These are phyloP conservation scores for Alexandromys fortis DNA, from an alignment of 2,113 vertebrate species.

Conservation along the genomic window DNA sequence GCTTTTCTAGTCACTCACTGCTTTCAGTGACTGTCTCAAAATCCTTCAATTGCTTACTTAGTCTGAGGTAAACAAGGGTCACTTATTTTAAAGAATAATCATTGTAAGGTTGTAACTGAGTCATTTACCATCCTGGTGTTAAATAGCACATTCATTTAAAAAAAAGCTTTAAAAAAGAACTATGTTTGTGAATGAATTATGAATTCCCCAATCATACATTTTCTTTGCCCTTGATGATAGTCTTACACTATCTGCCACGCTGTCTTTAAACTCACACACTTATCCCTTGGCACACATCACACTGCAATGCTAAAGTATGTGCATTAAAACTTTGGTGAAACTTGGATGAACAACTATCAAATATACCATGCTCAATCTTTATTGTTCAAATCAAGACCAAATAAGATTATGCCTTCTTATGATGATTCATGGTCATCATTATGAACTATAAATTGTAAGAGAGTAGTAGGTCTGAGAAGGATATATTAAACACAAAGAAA, in stretches of 20 bases:
- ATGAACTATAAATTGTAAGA: slow-evolving; percentile 37
- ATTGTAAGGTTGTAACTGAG: not conserved
- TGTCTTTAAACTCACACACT: not conserved
- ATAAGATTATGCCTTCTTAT: slow-evolving; percentile 53
- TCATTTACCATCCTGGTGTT: not conserved
- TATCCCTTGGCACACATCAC: not conserved
- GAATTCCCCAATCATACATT: not conserved
- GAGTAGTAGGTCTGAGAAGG: not conserved
- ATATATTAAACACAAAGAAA: slow-evolving; percentile 25
- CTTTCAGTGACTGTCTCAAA: not conserved
- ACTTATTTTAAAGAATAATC: not conserved
- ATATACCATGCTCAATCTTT: slow-evolving; percentile 43
- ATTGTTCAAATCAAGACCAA: slow-evolving; percentile 62
- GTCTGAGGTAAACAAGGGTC: not conserved
- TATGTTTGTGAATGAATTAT: not conserved
- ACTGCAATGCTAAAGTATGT: not conserved
- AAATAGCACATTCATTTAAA: not conserved
- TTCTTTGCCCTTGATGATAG: not conserved
- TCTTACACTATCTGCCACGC: not conserved
- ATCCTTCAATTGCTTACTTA: not conserved
- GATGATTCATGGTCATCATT: slow-evolving; percentile 47
- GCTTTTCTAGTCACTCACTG: not conserved
- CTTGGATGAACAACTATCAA: slow-evolving; percentile 47
- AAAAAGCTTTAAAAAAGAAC: slow-evolving; percentile 52
- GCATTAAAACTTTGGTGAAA: slow-evolving; percentile 57